Evolutionary conservation across 2,888 invertebrate species (phyloP).

Genomic region (Antheraea yamamai): DNA sequence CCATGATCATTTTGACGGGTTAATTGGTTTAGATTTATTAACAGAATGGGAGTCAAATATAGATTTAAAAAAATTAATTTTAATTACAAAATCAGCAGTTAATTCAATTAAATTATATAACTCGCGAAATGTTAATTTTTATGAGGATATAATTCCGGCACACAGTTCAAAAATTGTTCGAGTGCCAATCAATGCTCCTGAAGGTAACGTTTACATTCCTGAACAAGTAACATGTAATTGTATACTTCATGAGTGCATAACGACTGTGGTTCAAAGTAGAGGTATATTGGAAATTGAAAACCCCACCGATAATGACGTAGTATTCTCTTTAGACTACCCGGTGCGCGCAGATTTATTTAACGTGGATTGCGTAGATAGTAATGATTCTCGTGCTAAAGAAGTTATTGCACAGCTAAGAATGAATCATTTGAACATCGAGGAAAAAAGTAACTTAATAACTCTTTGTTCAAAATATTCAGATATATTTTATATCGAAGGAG

Average conservation of each 20-base stretch:
- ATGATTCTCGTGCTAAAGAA: constrained; percentile 26
- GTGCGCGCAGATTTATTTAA: constrained; percentile 31
- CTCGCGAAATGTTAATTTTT: constrained; percentile 33
- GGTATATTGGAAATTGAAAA: constrained; percentile 34
- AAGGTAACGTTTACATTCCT: constrained; percentile 30
- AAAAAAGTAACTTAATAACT: no score
- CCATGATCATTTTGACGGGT: constrained; percentile 39
- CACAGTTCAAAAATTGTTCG: constrained; percentile 31
- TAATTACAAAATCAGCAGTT: constrained; percentile 25
- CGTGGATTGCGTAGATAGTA: constrained; percentile 27
- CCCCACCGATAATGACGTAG: constrained; percentile 29
- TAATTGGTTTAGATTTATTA: constrained; percentile 37
- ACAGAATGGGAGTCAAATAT: constrained; percentile 33
- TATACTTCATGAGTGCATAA: constrained; percentile 32
- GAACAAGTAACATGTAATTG: constrained; percentile 35
- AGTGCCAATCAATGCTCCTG: constrained; percentile 28
- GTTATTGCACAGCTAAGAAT: constrained; percentile 37
- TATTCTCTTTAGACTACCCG: constrained; percentile 34
- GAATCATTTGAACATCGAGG: constrained; percentile 39
- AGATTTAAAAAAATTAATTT: constrained; percentile 29
- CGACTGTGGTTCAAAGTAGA: constrained; percentile 31
- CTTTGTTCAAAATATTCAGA: no score
- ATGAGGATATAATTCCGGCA: constrained; percentile 37
- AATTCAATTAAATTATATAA: constrained; percentile 31
- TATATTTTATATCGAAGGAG: no score